phyloP scores from a whole-genome alignment of 2,113 vertebrate species.

The Cichladusa arquata region DNA sequence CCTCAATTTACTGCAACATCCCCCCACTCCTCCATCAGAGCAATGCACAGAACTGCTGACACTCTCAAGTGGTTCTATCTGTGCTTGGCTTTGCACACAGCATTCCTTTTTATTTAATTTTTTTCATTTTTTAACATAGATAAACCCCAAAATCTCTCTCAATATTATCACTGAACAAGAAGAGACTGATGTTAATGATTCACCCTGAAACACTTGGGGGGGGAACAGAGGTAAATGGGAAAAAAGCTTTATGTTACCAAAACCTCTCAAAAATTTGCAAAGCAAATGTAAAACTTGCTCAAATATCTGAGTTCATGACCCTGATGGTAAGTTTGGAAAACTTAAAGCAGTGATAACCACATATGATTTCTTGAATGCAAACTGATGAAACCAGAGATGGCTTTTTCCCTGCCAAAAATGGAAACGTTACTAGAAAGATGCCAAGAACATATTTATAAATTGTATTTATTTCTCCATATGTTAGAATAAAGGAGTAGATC shows the following conservation, averaged over 20 bases:
- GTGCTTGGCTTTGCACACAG: neutral
- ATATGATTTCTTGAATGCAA: constrained; percentile 21
- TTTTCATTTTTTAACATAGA: neutral
- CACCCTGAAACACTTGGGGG: neutral
- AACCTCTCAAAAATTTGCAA: neutral
- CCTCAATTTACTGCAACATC: neutral
- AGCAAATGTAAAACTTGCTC: neutral
- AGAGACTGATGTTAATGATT: neutral
- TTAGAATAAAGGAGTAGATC: neutral
- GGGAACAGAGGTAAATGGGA: neutral
- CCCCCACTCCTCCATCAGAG: neutral
- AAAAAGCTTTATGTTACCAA: neutral
- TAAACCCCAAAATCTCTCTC: neutral
- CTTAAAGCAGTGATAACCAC: constrained; percentile 21
- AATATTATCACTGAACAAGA: neutral
- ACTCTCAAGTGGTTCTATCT: neutral
- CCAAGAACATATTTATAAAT: constrained; percentile 37
- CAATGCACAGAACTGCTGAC: neutral
- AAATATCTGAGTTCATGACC: neutral
- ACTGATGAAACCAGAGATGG: constrained; percentile 22
- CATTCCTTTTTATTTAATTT: neutral
- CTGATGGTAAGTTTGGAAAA: neutral
- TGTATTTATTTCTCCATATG: constrained; percentile 38
- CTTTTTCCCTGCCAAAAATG: constrained; percentile 36
- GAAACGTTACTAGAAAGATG: constrained; percentile 20